Evolutionary conservation across 1,140 invertebrate species (phyloP).

Genomic region (Magallana ariakensis): DNA sequence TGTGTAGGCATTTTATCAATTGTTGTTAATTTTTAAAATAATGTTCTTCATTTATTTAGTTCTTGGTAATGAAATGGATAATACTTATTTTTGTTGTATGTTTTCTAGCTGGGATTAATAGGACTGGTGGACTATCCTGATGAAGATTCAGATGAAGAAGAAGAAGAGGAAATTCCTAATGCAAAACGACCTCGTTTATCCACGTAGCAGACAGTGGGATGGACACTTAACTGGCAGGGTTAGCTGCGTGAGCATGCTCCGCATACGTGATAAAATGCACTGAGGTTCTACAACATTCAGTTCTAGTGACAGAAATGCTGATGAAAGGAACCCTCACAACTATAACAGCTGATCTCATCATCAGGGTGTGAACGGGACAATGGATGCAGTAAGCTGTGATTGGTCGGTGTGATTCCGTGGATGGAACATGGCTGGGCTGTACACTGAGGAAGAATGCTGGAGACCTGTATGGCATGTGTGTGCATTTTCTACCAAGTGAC

Average conservation of each 20-base stretch:
- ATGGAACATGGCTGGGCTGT: neutral
- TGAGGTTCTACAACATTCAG: conserved; percentile 12
- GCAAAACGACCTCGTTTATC: conserved; percentile 75
- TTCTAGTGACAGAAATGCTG: neutral
- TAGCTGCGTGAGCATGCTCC: neutral
- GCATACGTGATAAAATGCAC: conserved; percentile 23
- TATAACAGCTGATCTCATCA: conserved; percentile 14
- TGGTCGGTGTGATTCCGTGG: neutral
- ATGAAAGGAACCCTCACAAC: neutral
- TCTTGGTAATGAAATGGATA: too few relatives aligned
- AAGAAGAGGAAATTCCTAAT: conserved; percentile 85
- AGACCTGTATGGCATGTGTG: neutral
- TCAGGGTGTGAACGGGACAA: neutral
- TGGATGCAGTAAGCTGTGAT: neutral
- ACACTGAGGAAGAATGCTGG: conserved; percentile 4
- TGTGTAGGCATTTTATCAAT: too few relatives aligned
- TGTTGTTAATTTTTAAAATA: neutral
- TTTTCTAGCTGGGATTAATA: conserved; percentile 81
- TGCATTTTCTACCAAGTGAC: neutral
- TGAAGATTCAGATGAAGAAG: conserved; percentile 96
- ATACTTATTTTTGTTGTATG: conserved; percentile 30
- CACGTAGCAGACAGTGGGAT: conserved; percentile 62
- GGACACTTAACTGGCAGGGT: neutral
- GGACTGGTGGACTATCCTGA: conserved; percentile 95
- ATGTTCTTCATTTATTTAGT: too few relatives aligned